Evolutionary conservation across 2,113 vertebrate species (phyloP), one percentile per base, ranked within the genome.

Genomic region (Lathamus discolor): DNA sequence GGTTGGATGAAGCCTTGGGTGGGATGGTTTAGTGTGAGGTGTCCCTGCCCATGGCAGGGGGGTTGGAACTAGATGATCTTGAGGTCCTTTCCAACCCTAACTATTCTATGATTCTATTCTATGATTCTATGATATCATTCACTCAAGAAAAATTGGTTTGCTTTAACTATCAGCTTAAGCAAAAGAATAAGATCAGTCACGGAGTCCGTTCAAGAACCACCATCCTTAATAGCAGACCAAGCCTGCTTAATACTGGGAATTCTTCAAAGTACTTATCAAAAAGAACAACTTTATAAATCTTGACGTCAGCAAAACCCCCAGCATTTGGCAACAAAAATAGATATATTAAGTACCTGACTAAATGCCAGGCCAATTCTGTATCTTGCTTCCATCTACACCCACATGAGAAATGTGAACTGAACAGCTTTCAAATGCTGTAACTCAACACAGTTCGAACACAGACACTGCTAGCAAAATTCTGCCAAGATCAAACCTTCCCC

Each of bases 191-290:
- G 8, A 80, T 18, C 7, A 64, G 9, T 64, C 9, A 68, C 7
- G 9, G 48, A 64, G 12, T 17, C 39, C 39, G 39, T 31, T 79
- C 29, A 55, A 51, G 33, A 81, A 68, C 4, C 2, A 2, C 6
- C 29, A 64, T 10, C 9, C 16, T 78, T 37, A 81, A 28, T 0
- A 61, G 31, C 16, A 54, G n/a, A 55, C 5, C 3, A 0, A 51
- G 20, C 5, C 33, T 78, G 23, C 35, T 61, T 43, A 78, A 78
- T 31, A 83, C 1, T 39, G 23, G n/a, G 15, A 88, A 82, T 55
- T 86, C 35, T 48, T 79, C 24, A 55, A 74, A 86, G 54, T 15
- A 43, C 13, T 12, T 51, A 8, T 2, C 13, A 75, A 68, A 72
- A 76, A 4, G 17, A 37, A 73, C 6, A 76, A 20, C 8, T 23